phyloP scores from a whole-genome alignment of 1,140 invertebrate species.

The Pomacea maculata region DNA sequence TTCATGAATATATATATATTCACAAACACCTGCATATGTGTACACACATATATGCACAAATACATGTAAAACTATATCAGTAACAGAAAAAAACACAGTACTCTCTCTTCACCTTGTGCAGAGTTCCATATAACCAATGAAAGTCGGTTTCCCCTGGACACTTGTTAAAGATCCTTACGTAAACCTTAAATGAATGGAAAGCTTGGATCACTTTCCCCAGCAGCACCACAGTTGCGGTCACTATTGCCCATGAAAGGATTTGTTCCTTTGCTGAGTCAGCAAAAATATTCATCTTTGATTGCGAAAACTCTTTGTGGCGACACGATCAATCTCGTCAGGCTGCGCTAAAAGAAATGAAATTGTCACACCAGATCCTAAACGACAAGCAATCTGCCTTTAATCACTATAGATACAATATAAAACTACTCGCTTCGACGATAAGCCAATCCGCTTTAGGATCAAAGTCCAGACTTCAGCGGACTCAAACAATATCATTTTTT shows the following conservation, averaged over 20 bases:
- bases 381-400: no score
- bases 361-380: no score
- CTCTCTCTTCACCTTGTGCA: conserved; percentile 17
- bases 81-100: background rate
- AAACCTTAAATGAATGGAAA: background rate
- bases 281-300: background rate
- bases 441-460: no score
- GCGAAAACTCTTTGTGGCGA: background rate
- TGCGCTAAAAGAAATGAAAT: background rate
- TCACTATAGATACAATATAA: no score
- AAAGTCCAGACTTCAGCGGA: no score
- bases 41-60: background rate
- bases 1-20: background rate
- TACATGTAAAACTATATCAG: background rate
- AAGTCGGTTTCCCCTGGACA: conserved; percentile 21
- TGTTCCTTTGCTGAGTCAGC: background rate
- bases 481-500: no score
- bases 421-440: no score
- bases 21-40: background rate
- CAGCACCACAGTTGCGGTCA: background rate
- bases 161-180: background rate
- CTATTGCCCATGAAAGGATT: background rate
- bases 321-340: no score
- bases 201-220: background rate
- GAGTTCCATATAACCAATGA: conserved; percentile 19